Base-by-base conservation (phyloP, 2,797 vertebrate species). In the Pseudomugil tenellus region DNA sequence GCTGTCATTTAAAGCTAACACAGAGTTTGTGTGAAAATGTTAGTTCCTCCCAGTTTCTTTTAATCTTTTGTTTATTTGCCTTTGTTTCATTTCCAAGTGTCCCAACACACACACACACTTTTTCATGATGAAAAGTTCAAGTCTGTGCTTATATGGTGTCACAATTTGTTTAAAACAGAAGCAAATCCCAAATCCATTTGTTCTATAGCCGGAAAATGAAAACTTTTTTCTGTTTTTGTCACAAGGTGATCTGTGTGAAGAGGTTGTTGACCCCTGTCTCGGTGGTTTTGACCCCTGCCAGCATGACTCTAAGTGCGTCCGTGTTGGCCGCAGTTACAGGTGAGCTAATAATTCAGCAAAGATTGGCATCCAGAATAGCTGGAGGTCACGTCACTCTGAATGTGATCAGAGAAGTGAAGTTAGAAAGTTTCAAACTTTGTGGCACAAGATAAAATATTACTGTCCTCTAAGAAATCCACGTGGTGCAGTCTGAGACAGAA, bases 171-270 rank as follows among this genome's bases (percentile, higher is more conserved):
- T 55, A 4, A 55, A 43, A 21, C 29, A 41, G 34, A 54, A 32
- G 0, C 21, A 14, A 60, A 2, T 6, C 51, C 8, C 14, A 49
- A 17, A 25, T 67, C 48, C 25, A 34, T 1, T 2, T 25, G 25
- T 2, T 51, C 0, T 17, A 26, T 55, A 2, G 8, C 49, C 53
- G 2, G 41, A 43, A n/a, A 43, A 43, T 10, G 0, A 67, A 39
- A 26, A 11, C 3, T 10, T 35, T 32, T 31, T 46, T 46, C 35
- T 58, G n/a, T 34, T n/a, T 74, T n/a, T 72, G 32, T 72, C 73
- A 53, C 63, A 89, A 99, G 98, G 98, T 76, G 97, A 99, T 70
- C 94, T 99, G 53, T 99, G 98, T 48, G 97, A 99, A 13, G 98
- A 99, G 83, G 95, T 98, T 79, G 86, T 97, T 21, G 94, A 98